Evolutionary conservation across 2,888 invertebrate species (phyloP), one percentile per base, ranked within the genome.

Genomic region (Nowickia ferox): DNA sequence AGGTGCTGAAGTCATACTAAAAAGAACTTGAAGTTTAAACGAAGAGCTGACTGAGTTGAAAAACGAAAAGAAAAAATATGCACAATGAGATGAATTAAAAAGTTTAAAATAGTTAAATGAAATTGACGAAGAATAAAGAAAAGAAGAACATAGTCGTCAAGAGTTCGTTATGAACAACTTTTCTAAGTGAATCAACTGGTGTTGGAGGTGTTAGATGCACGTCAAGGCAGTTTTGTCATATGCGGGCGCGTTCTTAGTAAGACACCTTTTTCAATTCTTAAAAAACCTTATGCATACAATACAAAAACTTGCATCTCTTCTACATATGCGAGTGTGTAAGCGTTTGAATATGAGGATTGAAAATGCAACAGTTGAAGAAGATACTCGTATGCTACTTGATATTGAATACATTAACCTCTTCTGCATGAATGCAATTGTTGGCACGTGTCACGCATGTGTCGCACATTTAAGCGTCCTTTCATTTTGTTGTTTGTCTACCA

Each of bases 401-500:
- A 77, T 81, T 66, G 65, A 83, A 83, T 77, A 59, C 42, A 77
- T 77, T 77, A 83, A 81, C 17, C 51, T 48, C 15, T 68, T 68
- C 44, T 65, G 19, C 76, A 65, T 63, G 71, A 69, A 63, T 48
- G 53, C 30, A 46, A 55, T 68, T 40, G 66, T 51, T 63, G 51
- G 76, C 86, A 86, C 86, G 86, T 86, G 86, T 46, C 86, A 83
- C 65, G 71, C 82, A 71, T 86, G 79, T 83, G 79, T 61, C 79
- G 51, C 10, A 57, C 38, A 55, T 69, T 53, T 59, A 65, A 81
- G 74, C 55, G 40, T 71, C 57, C 69, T 69, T 71, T 68, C 22
- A 9, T 40, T 48, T 40, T 13, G 55, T 22, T 55, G 55, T 65
- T 51, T 74, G 30, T 57, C 72, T 51, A 57, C 71, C 63, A 9